Evolutionary conservation across 2,888 invertebrate genomes (phyloP), one percentile per base, ranked within the genome.

Genomic region (Dynastes maya): DNA sequence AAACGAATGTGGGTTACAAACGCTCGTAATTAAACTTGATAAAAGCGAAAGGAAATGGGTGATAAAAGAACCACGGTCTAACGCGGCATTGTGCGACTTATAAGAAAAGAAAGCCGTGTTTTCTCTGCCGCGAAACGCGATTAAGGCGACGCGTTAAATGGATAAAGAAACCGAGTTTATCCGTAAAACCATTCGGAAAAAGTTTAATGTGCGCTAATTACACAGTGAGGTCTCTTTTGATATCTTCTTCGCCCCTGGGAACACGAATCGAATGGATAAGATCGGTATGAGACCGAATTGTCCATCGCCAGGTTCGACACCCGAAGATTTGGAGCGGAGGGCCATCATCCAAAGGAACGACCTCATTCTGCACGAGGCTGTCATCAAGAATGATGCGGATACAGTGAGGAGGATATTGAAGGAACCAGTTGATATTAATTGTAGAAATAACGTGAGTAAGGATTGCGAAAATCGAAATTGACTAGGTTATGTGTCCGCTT

Each of bases 331-430:
- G 76, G 88, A 87, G 80, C 79, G 88, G 71, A 87, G 92, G 16
- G 89, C 90, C 0, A 87, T 91, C 0, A 90, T 92, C 58, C 91
- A 93, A 83, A 92, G 93, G 84, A 94, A 94, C 85, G 94, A 94
- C 85, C 88, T 94, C 63, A 89, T 94, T 1, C 90, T 94, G 0
- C 94, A 94, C 86, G 94, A 94, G 84, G 94, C 94, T 2, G 94
- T 94, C 49, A 94, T 94, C 86, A 94, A 94, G 87, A 94, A 94
- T 85, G 94, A 94, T 85, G 90, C 92, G 0, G 93, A 92, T 1
- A 91, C 92, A 0, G 94, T 94, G 22, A 88, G 91, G 68, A 92
- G 91, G 85, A 92, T 94, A 9, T 89, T 94, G 77, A 90, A 89
- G 83, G 91, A 93, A 82, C 93, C 92, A 0, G 91, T 93, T 37